These are phyloP conservation scores for Albula glossodonta DNA, from an alignment of 2,113 vertebrate species.

Conservation along the genomic window DNA sequence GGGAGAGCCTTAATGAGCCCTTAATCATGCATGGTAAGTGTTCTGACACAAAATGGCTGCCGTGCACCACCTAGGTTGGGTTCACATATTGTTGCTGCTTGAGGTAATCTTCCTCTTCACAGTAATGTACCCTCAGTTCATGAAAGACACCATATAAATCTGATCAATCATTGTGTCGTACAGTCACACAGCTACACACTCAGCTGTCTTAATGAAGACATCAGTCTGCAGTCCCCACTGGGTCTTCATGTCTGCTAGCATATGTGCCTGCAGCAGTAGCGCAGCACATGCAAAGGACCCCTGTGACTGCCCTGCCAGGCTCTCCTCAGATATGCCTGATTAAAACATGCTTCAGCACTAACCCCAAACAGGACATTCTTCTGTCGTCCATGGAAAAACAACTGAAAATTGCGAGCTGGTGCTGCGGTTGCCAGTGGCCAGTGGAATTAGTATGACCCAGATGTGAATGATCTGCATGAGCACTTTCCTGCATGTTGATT, in stretches of 20 bases:
- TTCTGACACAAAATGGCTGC: too few relatives aligned
- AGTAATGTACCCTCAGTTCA: too few relatives aligned
- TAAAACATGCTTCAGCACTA: not conserved
- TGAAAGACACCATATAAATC: too few relatives aligned
- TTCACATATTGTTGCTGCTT: too few relatives aligned
- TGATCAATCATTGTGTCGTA: not conserved
- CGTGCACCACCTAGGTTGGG: too few relatives aligned
- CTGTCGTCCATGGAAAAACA: too few relatives aligned
- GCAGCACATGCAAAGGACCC: not conserved
- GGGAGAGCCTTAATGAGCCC: too few relatives aligned
- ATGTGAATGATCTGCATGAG: too few relatives aligned
- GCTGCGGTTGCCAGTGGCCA: conserved; percentile 11
- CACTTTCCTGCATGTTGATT: too few relatives aligned
- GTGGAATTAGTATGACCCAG: not conserved
- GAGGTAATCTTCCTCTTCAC: too few relatives aligned
- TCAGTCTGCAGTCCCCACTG: not conserved
- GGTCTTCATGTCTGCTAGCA: too few relatives aligned
- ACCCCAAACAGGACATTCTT: not conserved
- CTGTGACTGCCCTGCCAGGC: not conserved
- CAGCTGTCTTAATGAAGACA: not conserved
- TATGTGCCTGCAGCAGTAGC: not conserved
- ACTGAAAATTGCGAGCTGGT: not conserved
- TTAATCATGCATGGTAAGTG: too few relatives aligned
- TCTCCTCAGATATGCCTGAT: not conserved
- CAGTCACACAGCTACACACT: not conserved